A percentile compares a stretch with the other conserved stretches of the same genome.
These are phyloP conservation scores for Lagocephalus sceleratus DNA, from an alignment of 2,797 vertebrate genomes.

Conservation along the genomic window DNA sequence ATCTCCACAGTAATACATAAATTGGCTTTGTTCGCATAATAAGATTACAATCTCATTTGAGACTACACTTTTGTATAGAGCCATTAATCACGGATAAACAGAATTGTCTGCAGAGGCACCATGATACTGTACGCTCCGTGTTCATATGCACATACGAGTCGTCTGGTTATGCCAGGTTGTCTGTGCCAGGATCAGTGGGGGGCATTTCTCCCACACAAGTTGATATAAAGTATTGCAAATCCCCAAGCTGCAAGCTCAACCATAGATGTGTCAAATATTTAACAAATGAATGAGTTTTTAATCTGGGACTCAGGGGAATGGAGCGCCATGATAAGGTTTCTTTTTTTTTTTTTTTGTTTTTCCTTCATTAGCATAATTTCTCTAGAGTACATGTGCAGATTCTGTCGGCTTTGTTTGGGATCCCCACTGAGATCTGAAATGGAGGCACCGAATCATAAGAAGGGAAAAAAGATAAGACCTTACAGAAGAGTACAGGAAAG, in stretches of 20 bases:
- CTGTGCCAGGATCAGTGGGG: constrained; percentile 67
- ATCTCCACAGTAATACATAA: constrained; percentile 16
- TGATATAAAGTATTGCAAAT: constrained; percentile 71
- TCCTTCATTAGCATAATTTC: constrained; percentile 76
- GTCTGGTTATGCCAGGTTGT: constrained; percentile 64
- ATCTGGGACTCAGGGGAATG: constrained; percentile 78
- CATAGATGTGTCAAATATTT: constrained; percentile 81
- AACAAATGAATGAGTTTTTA: constrained; percentile 82
- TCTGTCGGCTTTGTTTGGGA: constrained; percentile 73
- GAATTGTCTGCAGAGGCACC: constrained; percentile 28
- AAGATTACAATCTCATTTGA: constrained; percentile 33
- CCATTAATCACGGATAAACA: constrained; percentile 27
- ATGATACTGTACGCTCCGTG: constrained; percentile 31
- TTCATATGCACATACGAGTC: constrained; percentile 46
- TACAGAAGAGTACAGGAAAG: constrained; percentile 57
- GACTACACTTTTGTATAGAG: constrained; percentile 18
- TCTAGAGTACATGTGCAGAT: constrained; percentile 76
- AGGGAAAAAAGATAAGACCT: constrained; percentile 46
- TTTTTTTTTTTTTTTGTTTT: constrained; percentile 69
- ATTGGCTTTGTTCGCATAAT: constrained; percentile 31
- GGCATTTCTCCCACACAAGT: constrained; percentile 76
- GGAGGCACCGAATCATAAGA: constrained; percentile 62
- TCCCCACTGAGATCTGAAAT: constrained; percentile 76
- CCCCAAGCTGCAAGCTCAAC: constrained; percentile 71
- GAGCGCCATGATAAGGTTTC: constrained; percentile 73